These are phyloP conservation scores for Platalea minor DNA, from an alignment of 2,797 vertebrate species.

Conservation along the genomic window DNA sequence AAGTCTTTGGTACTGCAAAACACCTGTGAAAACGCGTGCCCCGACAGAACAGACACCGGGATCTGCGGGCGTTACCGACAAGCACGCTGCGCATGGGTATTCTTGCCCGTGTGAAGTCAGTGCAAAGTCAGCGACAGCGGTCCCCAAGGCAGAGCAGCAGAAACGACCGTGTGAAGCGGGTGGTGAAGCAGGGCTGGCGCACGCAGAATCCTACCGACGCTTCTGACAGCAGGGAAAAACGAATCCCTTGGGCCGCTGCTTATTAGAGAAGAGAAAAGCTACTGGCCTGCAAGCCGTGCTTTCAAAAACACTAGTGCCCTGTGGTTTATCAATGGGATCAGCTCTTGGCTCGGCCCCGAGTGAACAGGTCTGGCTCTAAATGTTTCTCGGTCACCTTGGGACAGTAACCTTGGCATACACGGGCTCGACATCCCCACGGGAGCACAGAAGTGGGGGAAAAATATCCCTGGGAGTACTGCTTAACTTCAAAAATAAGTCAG, in stretches of 20 bases:
- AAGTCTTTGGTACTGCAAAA: background rate
- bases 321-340: background rate
- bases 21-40: background rate
- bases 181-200: background rate
- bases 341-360: fast-evolving
- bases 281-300: background rate
- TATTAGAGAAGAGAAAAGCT: background rate
- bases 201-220: background rate
- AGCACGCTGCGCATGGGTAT: fast-evolving
- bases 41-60: fast-evolving
- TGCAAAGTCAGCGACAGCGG: background rate
- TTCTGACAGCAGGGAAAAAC: background rate
- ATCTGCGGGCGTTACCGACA: background rate
- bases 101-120: background rate
- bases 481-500: background rate
- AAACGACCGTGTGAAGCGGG: background rate
- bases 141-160: background rate
- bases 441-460: background rate
- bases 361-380: background rate
- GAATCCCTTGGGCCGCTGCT: background rate
- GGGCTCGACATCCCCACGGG: background rate
- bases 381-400: too few species aligned
- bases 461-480: background rate
- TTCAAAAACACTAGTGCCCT: background rate
- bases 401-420: fast-evolving